These are phyloP conservation scores for Oligia strigilis DNA, from an alignment of 2,888 invertebrate species.

Conservation along the genomic window DNA sequence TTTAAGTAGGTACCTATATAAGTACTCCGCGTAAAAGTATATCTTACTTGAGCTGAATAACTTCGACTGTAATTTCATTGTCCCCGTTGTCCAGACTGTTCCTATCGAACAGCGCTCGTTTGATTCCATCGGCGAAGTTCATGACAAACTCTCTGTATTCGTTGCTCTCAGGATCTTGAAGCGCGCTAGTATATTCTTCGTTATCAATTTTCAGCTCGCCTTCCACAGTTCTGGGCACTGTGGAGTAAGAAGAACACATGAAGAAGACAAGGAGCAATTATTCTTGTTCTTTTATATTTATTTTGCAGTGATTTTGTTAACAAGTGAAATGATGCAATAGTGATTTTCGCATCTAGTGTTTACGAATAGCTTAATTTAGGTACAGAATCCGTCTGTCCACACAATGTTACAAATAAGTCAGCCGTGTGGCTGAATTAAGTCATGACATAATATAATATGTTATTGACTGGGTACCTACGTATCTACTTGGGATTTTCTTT, in stretches of 20 bases:
- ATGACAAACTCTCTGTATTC: constrained; percentile 91
- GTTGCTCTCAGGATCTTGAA: constrained; percentile 91
- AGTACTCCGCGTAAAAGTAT: background rate
- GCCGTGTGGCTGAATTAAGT: background rate
- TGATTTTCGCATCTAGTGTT: background rate
- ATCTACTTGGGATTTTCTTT: background rate
- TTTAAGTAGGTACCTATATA: too few species aligned
- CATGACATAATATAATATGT: background rate
- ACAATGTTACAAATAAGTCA: background rate
- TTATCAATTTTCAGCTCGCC: constrained; percentile 93
- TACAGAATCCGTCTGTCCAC: background rate
- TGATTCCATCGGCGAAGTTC: constrained; percentile 91
- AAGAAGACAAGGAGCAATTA: background rate
- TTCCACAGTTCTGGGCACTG: constrained; percentile 93
- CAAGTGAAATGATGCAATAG: background rate
- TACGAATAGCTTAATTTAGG: background rate
- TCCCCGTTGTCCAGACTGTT: constrained; percentile 88
- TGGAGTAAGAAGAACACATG: constrained; percentile 58
- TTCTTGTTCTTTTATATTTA: background rate
- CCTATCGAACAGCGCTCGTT: constrained; percentile 89
- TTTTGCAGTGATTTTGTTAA: background rate
- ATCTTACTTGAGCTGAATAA: constrained; percentile 91
- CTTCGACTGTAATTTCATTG: constrained; percentile 91
- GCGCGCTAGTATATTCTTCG: constrained; percentile 90
- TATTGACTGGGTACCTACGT: background rate